Conservation (phyloP, 2,113 vertebrate genomes). For the Parus major region DNA sequence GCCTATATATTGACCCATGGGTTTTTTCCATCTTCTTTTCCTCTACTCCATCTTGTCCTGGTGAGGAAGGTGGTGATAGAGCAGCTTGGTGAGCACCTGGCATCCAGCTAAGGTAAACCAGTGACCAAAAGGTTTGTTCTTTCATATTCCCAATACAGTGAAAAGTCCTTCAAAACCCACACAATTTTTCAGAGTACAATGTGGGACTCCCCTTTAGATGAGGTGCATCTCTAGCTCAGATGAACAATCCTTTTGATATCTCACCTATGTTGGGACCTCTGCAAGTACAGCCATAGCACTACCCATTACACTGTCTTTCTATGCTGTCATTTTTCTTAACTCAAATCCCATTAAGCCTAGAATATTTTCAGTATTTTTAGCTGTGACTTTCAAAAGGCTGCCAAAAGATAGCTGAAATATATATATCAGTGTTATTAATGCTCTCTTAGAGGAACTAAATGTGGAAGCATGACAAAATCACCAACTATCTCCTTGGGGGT, state of each 20-base stretch:
- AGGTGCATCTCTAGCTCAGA: neutral
- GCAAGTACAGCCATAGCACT: neutral
- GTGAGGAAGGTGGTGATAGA: neutral
- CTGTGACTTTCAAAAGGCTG: constrained; percentile 42
- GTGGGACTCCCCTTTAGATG: neutral
- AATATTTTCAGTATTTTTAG: constrained; percentile 39
- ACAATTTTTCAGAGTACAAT: neutral
- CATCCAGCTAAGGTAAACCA: neutral
- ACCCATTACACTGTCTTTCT: neutral
- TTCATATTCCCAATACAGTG: neutral
- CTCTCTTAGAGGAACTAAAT: neutral
- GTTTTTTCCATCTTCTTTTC: neutral
- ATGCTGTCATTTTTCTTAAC: neutral
- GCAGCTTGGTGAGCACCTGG: neutral
- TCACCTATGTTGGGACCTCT: fast-evolving
- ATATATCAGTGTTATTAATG: neutral
- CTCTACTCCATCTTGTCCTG: neutral
- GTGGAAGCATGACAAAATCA: neutral
- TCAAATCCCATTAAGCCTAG: neutral
- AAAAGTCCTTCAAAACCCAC: neutral
- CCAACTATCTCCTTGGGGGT: neutral
- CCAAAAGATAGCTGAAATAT: constrained; percentile 11
- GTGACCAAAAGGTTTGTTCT: neutral
- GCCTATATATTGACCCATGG: neutral
- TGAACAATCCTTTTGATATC: neutral